Conservation (phyloP, 2,113 vertebrate species). For the Sturnus vulgaris region DNA sequence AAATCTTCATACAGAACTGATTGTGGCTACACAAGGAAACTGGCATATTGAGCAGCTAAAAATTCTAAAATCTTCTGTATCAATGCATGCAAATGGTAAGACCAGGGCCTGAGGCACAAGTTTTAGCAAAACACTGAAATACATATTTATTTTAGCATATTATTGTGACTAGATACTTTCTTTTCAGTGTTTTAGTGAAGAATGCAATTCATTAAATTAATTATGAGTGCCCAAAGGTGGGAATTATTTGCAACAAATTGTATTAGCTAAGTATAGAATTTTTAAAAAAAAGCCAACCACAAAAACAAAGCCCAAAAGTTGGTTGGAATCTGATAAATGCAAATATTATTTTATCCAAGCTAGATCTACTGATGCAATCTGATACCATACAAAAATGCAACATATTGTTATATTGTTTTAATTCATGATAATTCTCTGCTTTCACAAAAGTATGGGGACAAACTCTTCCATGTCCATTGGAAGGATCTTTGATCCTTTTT, state of each 20-base stretch:
- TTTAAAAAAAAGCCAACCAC: neutral
- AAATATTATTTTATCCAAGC: neutral
- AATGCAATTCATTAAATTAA: neutral
- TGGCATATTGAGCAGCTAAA: neutral
- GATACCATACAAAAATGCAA: neutral
- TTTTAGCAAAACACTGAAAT: neutral
- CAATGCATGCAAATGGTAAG: neutral
- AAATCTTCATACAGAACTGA: neutral
- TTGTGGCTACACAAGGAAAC: neutral
- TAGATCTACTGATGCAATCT: neutral
- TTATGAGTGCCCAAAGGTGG: neutral
- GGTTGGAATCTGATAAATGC: neutral
- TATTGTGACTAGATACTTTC: neutral
- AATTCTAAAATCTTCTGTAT: neutral
- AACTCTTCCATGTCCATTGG: neutral
- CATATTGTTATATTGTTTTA: neutral
- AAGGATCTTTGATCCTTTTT: neutral
- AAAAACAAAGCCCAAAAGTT: neutral
- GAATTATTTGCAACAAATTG: neutral
- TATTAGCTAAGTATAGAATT: neutral
- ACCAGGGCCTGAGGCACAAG: neutral
- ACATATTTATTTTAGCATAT: neutral
- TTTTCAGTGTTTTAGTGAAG: neutral
- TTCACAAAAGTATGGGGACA: neutral
- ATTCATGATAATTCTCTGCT: neutral